Conservation (phyloP, 2,888 invertebrate genomes). For the Scaeva pyrastri region DNA sequence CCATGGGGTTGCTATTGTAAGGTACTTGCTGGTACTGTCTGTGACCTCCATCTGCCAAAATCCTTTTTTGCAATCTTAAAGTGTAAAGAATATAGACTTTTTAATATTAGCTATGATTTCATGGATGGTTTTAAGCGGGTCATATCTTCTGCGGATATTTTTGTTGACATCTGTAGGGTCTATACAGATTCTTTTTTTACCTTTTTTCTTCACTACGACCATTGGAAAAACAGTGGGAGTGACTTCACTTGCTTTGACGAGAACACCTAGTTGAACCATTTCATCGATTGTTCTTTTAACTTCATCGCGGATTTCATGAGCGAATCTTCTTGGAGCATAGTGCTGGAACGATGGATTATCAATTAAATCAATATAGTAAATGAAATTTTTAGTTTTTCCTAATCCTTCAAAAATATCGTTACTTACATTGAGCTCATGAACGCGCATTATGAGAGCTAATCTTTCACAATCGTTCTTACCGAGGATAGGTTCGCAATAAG, state of each 20-base stretch:
- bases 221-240: background rate
- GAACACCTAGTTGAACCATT: no score
- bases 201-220: constrained; percentile 30
- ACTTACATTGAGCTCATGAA: background rate
- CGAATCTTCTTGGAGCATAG: no score
- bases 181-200: constrained; percentile 28
- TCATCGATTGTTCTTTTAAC: no score
- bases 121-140: constrained; percentile 10
- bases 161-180: constrained; percentile 32
- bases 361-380: background rate
- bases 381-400: background rate
- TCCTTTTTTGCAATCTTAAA: constrained; percentile 22
- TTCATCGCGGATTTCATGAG: no score
- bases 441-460: background rate
- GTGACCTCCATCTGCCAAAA: constrained; percentile 16
- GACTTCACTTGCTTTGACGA: no score
- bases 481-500: background rate
- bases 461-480: background rate
- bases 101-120: constrained; percentile 9
- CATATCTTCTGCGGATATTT: constrained; percentile 15
- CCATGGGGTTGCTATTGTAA: constrained; percentile 29
- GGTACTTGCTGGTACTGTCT: background rate
- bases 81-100: constrained; percentile 4
- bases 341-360: no score
- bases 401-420: background rate